A percentile compares a stretch with the other conserved stretches of the same genome.
Evolutionary conservation across 2,113 vertebrate species (phyloP).

Genomic region (Oncorhynchus tshawytscha): DNA sequence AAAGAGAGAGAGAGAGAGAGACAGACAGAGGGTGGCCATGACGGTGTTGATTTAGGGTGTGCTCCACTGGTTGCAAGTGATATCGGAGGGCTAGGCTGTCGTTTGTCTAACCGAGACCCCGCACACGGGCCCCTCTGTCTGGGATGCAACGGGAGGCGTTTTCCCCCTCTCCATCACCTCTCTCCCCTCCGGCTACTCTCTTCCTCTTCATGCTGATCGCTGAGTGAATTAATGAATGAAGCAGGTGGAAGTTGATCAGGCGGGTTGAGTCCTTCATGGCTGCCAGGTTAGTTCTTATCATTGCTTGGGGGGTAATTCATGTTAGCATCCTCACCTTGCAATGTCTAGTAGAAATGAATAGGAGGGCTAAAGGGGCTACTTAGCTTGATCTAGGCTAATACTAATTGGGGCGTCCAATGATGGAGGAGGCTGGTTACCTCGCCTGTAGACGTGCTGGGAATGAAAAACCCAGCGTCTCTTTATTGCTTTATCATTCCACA

Average conservation of each 20-base stretch:
- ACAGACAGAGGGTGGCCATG: slow-evolving; percentile 2
- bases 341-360: not conserved
- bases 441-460: not conserved
- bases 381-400: not conserved
- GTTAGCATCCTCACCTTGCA: not conserved
- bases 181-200: slow-evolving; percentile 6
- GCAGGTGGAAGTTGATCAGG: slow-evolving; percentile 60
- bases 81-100: not conserved
- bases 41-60: not conserved
- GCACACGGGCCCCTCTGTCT: not conserved
- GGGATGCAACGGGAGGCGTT: slow-evolving; percentile 5
- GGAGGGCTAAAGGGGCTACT: not conserved
- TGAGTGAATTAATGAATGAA: slow-evolving; percentile 79
- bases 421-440: not conserved
- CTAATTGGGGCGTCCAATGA: not conserved
- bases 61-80: not conserved
- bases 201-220: slow-evolving; percentile 45
- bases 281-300: slow-evolving; percentile 82
- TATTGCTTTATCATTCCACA: too few relatives aligned
- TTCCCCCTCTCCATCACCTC: not conserved
- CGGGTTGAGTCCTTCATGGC: slow-evolving; percentile 79
- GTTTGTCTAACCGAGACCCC: slow-evolving; percentile 4
- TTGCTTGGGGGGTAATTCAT: not conserved
- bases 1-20: slow-evolving; percentile 3
- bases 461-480: not conserved